Evolutionary conservation across 2,113 vertebrate genomes (phyloP).

Genomic region (Antechinus stuartii): DNA sequence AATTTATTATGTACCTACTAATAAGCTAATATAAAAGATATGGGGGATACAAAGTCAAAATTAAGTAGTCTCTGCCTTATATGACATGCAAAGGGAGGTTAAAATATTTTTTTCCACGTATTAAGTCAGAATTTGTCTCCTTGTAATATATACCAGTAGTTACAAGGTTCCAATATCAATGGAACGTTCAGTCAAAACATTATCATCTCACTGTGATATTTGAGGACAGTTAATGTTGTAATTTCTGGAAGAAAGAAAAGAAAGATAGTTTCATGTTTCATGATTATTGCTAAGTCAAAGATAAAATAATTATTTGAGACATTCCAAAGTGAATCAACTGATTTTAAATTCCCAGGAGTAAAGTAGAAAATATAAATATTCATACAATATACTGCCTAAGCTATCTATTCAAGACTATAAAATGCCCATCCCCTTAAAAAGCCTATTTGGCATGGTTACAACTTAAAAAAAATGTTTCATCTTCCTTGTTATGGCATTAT

Average conservation of each 20-base stretch:
- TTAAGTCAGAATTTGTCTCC: background rate
- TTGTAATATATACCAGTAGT: background rate
- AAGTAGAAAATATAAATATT: background rate
- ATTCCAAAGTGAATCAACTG: background rate
- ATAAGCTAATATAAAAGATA: background rate
- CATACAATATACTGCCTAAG: background rate
- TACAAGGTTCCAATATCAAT: background rate
- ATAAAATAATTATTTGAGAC: background rate
- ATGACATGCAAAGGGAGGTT: background rate
- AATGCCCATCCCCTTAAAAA: background rate
- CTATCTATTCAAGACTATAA: background rate
- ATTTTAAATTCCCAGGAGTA: background rate
- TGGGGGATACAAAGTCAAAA: background rate
- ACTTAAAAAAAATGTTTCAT: background rate
- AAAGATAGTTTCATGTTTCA: background rate
- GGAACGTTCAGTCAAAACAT: background rate
- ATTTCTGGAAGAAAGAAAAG: background rate
- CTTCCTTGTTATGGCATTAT: background rate
- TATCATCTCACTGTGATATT: background rate
- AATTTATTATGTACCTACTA: background rate
- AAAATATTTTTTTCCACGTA: background rate
- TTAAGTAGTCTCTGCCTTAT: rapidly evolving
- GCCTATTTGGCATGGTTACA: background rate
- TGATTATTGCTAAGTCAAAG: background rate
- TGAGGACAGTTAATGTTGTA: background rate